Conservation (phyloP, 2,797 vertebrate species). For the Dromococcyx pavoninus region DNA sequence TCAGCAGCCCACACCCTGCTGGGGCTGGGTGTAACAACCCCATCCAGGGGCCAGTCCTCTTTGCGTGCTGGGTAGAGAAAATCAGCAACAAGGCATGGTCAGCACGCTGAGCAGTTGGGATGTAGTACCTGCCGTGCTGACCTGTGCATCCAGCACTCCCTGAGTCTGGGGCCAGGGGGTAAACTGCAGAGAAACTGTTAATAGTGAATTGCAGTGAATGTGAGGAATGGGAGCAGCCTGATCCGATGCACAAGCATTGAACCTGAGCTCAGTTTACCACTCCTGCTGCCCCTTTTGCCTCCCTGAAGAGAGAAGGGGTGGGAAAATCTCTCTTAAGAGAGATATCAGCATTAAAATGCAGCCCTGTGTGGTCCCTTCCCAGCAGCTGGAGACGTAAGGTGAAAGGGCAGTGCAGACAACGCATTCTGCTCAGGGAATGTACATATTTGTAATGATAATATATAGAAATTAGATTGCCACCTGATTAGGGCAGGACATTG, state of each 20-base stretch:
- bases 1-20: background rate
- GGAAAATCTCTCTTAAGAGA: background rate
- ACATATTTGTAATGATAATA: background rate
- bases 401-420: background rate
- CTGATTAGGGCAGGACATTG: background rate
- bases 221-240: background rate
- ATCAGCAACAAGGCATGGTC: accelerated
- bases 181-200: background rate
- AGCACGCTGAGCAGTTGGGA: background rate
- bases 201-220: background rate
- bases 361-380: background rate
- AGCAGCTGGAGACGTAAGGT: background rate
- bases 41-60: background rate
- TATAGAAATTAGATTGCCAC: background rate
- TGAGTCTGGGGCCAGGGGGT: background rate
- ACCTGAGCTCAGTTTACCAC: background rate
- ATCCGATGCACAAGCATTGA: background rate
- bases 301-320: background rate
- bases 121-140: background rate
- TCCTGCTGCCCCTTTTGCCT: background rate
- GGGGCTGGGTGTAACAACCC: background rate
- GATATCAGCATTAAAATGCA: background rate
- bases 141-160: background rate
- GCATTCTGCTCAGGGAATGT: background rate
- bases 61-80: background rate